Conservation (phyloP, 37 sponge, comb jelly and placozoan species). For the Cliona cf. orientalis region DNA sequence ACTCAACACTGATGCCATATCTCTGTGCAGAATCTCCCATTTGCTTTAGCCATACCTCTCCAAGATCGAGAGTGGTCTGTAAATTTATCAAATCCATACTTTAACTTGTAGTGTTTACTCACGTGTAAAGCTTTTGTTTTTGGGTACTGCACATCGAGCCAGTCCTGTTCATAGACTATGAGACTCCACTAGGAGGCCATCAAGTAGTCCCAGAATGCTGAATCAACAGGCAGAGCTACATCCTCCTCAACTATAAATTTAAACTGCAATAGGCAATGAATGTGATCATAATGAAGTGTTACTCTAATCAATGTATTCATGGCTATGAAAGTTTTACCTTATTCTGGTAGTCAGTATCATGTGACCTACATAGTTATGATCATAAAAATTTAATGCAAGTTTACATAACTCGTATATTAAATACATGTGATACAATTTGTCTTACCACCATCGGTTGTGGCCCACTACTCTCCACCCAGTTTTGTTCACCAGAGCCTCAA, state of each 20-base stretch:
- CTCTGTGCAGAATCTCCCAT: conserved; percentile 80
- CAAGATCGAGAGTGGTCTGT: conserved; percentile 37
- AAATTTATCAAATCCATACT: not conserved
- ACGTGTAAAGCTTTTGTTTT: conserved; percentile 12
- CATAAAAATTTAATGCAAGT: not conserved
- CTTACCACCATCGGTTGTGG: conserved; percentile 85
- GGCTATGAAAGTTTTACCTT: too few species aligned
- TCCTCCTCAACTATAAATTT: conserved; percentile 59
- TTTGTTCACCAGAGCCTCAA: conserved; percentile 47
- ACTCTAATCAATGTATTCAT: too few species aligned
- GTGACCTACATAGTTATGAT: conserved; percentile 41
- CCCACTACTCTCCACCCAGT: conserved; percentile 69
- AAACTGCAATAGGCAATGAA: conserved; percentile 12
- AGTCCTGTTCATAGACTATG: conserved; percentile 83
- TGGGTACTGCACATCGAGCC: conserved; percentile 28
- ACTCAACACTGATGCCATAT: conserved; percentile 63
- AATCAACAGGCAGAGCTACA: conserved; percentile 40
- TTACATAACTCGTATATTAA: not conserved
- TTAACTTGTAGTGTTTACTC: not conserved
- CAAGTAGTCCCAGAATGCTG: conserved; percentile 70
- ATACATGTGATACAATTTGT: too few species aligned
- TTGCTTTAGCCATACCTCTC: conserved; percentile 57
- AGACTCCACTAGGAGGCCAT: conserved; percentile 67
- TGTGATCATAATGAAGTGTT: too few species aligned
- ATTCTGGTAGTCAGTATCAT: conserved; percentile 70